phyloP scores from a whole-genome alignment of 2,113 vertebrate genomes.

The Menura novaehollandiae region DNA sequence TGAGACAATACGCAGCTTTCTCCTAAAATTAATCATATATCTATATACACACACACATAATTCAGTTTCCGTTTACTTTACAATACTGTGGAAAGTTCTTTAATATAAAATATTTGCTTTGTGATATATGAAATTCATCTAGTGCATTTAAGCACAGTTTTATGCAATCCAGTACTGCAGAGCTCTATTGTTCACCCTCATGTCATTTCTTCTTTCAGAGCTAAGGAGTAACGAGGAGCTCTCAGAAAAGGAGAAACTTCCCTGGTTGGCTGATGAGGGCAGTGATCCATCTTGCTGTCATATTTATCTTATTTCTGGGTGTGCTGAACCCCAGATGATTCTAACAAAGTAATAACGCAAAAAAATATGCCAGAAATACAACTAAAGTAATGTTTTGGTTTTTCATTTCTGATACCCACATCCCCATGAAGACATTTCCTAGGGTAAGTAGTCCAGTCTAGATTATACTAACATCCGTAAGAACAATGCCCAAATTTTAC shows the following conservation, averaged over 20 bases:
- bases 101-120: not conserved
- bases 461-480: not conserved
- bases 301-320: not conserved
- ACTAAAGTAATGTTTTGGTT: not conserved
- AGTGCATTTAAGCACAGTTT: not conserved
- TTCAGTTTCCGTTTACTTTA: not conserved
- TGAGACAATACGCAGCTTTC: not conserved
- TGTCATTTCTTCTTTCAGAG: not conserved
- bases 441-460: not conserved
- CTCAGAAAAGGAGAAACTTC: not conserved
- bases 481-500: not conserved
- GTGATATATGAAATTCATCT: not conserved
- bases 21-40: not conserved
- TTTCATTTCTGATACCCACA: not conserved
- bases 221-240: not conserved
- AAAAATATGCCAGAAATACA: not conserved
- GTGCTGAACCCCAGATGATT: not conserved
- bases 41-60: not conserved
- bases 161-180: not conserved
- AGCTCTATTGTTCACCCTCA: not conserved
- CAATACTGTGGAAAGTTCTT: not conserved
- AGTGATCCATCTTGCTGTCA: conserved; percentile 31
- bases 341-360: not conserved
- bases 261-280: not conserved
- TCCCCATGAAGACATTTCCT: not conserved